phyloP scores from a whole-genome alignment of 2,888 invertebrate genomes.

The Lithophane semibrunnea region DNA sequence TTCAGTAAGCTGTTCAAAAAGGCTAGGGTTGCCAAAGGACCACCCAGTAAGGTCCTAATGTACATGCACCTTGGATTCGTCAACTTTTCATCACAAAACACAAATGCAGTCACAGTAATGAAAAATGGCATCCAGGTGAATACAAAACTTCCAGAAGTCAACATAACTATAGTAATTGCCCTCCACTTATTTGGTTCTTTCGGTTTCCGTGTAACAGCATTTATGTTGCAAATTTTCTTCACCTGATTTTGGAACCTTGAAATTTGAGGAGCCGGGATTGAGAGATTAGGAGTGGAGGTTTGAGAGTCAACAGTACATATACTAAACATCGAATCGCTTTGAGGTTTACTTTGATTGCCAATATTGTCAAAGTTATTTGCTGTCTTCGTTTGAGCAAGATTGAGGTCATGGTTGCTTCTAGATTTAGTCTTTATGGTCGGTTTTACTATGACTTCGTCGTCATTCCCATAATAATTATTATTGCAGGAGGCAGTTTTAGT shows the following conservation, averaged over 20 bases:
- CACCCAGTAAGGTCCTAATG: constrained; percentile 88
- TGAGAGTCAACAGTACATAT: constrained; percentile 77
- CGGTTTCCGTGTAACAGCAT: constrained; percentile 65
- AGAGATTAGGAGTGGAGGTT: constrained; percentile 65
- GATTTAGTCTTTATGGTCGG: constrained; percentile 67
- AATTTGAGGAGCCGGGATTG: constrained; percentile 59
- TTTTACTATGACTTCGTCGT: constrained; percentile 42
- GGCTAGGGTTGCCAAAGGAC: constrained; percentile 91
- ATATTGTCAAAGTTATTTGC: constrained; percentile 57
- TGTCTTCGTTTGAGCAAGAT: constrained; percentile 56
- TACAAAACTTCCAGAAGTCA: constrained; percentile 91
- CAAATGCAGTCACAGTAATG: constrained; percentile 89
- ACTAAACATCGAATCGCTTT: constrained; percentile 77
- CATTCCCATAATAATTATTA: constrained; percentile 64
- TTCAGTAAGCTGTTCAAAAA: constrained; percentile 91
- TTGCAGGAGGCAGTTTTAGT: constrained; percentile 81
- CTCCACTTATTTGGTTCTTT: constrained; percentile 90
- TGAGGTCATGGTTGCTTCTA: constrained; percentile 79
- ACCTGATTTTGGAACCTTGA: constrained; percentile 55
- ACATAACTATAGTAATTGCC: constrained; percentile 91
- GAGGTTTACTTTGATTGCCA: constrained; percentile 56
- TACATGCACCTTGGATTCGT: constrained; percentile 86
- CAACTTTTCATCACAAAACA: constrained; percentile 87
- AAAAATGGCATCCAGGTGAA: constrained; percentile 92
- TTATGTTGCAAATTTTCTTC: constrained; percentile 58